Evolutionary conservation across 2,888 invertebrate genomes (phyloP), one percentile per base, ranked within the genome.

Genomic region (Phaonia tiefii): DNA sequence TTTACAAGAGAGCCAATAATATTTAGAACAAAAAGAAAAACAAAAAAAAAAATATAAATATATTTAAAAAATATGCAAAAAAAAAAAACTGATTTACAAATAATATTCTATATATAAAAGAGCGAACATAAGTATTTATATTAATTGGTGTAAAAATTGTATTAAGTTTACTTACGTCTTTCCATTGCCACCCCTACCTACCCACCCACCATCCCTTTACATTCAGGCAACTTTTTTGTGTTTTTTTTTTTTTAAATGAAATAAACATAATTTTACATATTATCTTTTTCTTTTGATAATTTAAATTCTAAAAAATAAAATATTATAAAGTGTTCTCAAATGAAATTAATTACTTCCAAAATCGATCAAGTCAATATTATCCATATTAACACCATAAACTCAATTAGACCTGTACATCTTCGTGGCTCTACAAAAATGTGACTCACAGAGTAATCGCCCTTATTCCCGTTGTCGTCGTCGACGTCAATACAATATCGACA

Each of bases 141-240:
- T 49, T 73, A n/a, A n/a, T n/a, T 54, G 78, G 58, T 72, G 10
- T 75, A 17, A 63, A 65, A 67, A 74, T 54, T 44, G 42, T 37
- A 37, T 31, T 31, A 58, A 31, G 26, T 31, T 25, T 58, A 58
- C 26, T 11, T 31, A 8, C 54, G n/a, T 8, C 44, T 44, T 44
- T 44, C 44, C n/a, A 13, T 11, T 44, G 39, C 25, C 75, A 66
- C 58, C 73, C 71, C 75, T 69, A n/a, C 46, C 46, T 15, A 31
- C 13, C 15, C 37, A 31, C 31, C 31, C 8, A n/a, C 8, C 31
- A 31, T 31, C 65, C 70, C 80, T 77, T 77, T 74, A 74, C 70
- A 67, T 71, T 74, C 71, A 71, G 81, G 78, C 77, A 78, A 81
- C 77, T 81, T 22, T 44, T 70, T n/a, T n/a, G n/a, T n/a, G n/a